These are phyloP conservation scores for Danio tinwini DNA, from an alignment of 2,797 vertebrate species.

Conservation along the genomic window DNA sequence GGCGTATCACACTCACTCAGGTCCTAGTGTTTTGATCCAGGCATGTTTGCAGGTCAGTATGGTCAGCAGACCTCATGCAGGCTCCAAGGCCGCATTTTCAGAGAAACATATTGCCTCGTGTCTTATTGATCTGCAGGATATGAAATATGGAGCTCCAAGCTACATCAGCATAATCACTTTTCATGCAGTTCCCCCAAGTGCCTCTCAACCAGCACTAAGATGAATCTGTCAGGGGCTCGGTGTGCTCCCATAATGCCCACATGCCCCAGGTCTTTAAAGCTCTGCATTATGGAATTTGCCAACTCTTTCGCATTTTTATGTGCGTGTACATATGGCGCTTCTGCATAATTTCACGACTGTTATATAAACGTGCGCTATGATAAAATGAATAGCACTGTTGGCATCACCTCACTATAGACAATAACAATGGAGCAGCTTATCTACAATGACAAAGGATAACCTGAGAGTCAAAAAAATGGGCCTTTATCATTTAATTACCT, in stretches of 20 bases:
- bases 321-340: background rate
- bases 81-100: slow-evolving; percentile 49
- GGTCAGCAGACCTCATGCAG: background rate
- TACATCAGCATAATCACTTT: slow-evolving; percentile 49
- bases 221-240: slow-evolving; percentile 39
- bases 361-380: background rate
- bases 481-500: slow-evolving; percentile 51
- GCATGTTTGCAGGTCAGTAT: slow-evolving; percentile 10
- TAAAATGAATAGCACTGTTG: slow-evolving; percentile 2
- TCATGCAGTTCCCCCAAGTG: slow-evolving; percentile 53
- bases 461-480: slow-evolving; percentile 30
- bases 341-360: background rate
- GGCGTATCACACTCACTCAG: background rate
- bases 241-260: slow-evolving; percentile 18
- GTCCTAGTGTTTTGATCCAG: slow-evolving; percentile 9
- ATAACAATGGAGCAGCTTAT: slow-evolving; percentile 39
- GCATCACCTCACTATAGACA: background rate
- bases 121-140: slow-evolving; percentile 54
- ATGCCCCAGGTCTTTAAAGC: background rate
- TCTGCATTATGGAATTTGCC: background rate
- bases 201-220: slow-evolving; percentile 44
- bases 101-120: slow-evolving; percentile 50
- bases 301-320: background rate
- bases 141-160: slow-evolving; percentile 49
- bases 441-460: slow-evolving; percentile 33